Evolutionary conservation across 2,888 invertebrate genomes (phyloP).

Genomic region (Caenorhabditis drosophilae): DNA sequence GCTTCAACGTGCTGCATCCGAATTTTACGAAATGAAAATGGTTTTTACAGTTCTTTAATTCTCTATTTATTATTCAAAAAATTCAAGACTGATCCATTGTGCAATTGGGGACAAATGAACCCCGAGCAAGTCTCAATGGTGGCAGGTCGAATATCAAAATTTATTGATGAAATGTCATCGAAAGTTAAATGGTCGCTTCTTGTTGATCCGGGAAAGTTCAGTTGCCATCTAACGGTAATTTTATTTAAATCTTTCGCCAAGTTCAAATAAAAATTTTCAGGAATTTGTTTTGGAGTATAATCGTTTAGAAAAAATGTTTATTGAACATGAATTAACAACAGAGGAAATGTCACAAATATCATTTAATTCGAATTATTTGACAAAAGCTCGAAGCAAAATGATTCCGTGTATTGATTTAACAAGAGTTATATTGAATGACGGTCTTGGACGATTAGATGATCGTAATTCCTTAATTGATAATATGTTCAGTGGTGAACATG

Average conservation of each 20-base stretch:
- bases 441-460: constrained; percentile 29
- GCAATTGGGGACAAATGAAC: constrained; percentile 48
- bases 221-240: constrained; percentile 56
- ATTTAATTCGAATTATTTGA: constrained; percentile 58
- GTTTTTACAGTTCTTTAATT: constrained; percentile 3
- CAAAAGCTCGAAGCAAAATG: constrained; percentile 57
- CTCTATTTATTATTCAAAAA: neutral
- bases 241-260: no score
- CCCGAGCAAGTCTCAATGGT: constrained; percentile 44
- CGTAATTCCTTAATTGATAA: constrained; percentile 18
- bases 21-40: constrained; percentile 43
- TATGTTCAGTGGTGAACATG: constrained; percentile 33
- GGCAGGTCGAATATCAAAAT: constrained; percentile 41
- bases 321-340: constrained; percentile 46
- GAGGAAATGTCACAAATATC: constrained; percentile 56
- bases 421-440: constrained; percentile 43
- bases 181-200: constrained; percentile 60
- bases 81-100: constrained; percentile 48
- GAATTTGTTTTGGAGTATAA: constrained; percentile 59
- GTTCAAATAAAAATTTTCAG: constrained; percentile 20
- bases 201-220: constrained; percentile 61
- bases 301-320: constrained; percentile 59
- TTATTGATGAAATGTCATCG: constrained; percentile 43
- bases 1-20: constrained; percentile 45
- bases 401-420: constrained; percentile 43